Evolutionary conservation across 2,113 vertebrate genomes (phyloP).

Genomic region (Phodopus roborovskii): DNA sequence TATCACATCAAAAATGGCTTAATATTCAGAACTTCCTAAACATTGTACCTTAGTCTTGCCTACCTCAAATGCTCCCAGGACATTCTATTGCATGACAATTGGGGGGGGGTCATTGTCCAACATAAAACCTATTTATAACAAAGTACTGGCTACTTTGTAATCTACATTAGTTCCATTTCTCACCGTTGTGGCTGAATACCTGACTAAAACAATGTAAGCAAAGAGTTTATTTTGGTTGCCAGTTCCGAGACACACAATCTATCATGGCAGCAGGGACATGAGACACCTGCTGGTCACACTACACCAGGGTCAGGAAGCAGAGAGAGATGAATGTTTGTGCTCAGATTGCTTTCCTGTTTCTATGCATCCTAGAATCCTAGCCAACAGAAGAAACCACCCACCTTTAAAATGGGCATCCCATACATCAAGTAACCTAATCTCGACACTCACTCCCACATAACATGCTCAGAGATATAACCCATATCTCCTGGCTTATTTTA

Average conservation of each 20-base stretch:
- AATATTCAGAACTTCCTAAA: neutral
- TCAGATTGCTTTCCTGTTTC: neutral
- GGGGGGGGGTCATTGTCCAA: neutral
- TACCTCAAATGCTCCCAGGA: neutral
- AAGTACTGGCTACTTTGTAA: neutral
- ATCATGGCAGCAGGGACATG: neutral
- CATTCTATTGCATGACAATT: neutral
- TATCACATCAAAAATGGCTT: neutral
- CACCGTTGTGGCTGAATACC: neutral
- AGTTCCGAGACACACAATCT: neutral
- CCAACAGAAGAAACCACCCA: neutral
- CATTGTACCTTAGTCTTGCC: neutral
- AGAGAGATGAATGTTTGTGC: neutral
- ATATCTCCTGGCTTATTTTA: neutral
- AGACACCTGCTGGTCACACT: neutral
- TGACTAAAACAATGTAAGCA: neutral
- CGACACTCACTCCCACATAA: neutral
- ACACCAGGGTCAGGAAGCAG: neutral
- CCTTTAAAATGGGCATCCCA: neutral
- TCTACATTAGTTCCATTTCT: neutral
- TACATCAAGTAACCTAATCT: neutral
- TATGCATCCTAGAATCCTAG: neutral
- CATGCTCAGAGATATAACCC: too few species aligned
- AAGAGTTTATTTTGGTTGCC: neutral
- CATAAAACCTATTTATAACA: neutral